A percentile compares a stretch with the other conserved stretches of the same genome.
phyloP scores from a whole-genome alignment of 2,888 invertebrate species.

The Coenonympha glycerion region DNA sequence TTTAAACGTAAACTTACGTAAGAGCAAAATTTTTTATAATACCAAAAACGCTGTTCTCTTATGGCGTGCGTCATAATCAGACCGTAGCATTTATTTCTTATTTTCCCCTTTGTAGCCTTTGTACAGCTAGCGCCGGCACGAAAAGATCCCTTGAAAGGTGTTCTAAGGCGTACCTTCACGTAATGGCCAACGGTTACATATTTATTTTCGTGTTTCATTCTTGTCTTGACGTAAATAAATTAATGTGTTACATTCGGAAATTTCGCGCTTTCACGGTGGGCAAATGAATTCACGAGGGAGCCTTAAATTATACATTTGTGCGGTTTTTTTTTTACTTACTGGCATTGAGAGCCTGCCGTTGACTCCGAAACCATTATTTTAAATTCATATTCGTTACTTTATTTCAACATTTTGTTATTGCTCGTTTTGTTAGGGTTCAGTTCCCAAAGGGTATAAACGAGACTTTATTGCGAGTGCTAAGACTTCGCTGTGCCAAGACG shows the following conservation, averaged over 20 bases:
- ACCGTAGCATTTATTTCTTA: constrained; percentile 53
- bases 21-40: neutral
- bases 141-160: constrained; percentile 63
- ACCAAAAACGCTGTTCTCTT: constrained; percentile 19
- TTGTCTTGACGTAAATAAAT: constrained; percentile 71
- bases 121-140: constrained; percentile 72
- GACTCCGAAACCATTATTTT: neutral
- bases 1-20: too few species aligned
- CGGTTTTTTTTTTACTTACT: constrained; percentile 5
- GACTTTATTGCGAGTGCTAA: too few species aligned
- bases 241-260: constrained; percentile 56
- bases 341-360: neutral
- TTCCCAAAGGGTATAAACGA: too few species aligned
- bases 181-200: constrained; percentile 69
- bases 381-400: neutral
- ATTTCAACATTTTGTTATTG: too few species aligned
- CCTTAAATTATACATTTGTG: constrained; percentile 2
- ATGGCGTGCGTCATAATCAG: constrained; percentile 34
- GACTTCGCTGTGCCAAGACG: too few species aligned
- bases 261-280: constrained; percentile 70
- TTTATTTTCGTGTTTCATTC: constrained; percentile 74
- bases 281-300: constrained; percentile 25
- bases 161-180: constrained; percentile 63
- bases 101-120: constrained; percentile 70
- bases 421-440: too few species aligned